These are phyloP conservation scores for Sinelater perroti DNA, from an alignment of 2,888 invertebrate genomes.

Conservation along the genomic window DNA sequence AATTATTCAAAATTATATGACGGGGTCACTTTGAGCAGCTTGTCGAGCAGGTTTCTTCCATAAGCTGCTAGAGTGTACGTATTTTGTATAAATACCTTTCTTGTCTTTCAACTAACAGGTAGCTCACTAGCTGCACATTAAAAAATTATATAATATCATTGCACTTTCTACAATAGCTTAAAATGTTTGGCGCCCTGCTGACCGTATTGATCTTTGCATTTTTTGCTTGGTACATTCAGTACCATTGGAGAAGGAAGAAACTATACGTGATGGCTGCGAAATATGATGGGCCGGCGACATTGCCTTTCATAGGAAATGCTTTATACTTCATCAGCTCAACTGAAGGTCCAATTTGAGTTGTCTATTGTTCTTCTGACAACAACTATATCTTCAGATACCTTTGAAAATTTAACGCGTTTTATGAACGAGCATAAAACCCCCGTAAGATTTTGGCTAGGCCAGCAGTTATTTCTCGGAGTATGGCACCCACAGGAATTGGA, in stretches of 20 bases:
- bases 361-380: too few relatives aligned
- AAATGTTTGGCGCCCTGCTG: too few relatives aligned
- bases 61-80: too few relatives aligned
- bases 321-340: slow-evolving; percentile 43
- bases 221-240: slow-evolving; percentile 42
- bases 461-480: slow-evolving; percentile 45
- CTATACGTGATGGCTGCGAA: slow-evolving; percentile 43
- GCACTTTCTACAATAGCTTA: too few relatives aligned
- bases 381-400: not conserved
- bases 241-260: slow-evolving; percentile 45
- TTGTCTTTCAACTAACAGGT: too few relatives aligned
- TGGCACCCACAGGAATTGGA: slow-evolving; percentile 49
- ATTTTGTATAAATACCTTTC: too few relatives aligned
- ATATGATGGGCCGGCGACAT: slow-evolving; percentile 44
- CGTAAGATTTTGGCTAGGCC: slow-evolving; percentile 47
- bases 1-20: too few relatives aligned
- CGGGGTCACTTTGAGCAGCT: too few relatives aligned
- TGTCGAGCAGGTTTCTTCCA: too few relatives aligned
- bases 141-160: too few relatives aligned
- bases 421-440: slow-evolving; percentile 8
- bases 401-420: not conserved
- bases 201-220: not conserved
- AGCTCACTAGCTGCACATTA: too few relatives aligned
- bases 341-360: too few relatives aligned
- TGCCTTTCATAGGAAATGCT: slow-evolving; percentile 47